Percentiles rank a stretch among this genome's conserved stretches.
Evolutionary conservation across 92 coral and sea anemone genomes (phyloP).

Genomic region (Desmophyllum pertusum): DNA sequence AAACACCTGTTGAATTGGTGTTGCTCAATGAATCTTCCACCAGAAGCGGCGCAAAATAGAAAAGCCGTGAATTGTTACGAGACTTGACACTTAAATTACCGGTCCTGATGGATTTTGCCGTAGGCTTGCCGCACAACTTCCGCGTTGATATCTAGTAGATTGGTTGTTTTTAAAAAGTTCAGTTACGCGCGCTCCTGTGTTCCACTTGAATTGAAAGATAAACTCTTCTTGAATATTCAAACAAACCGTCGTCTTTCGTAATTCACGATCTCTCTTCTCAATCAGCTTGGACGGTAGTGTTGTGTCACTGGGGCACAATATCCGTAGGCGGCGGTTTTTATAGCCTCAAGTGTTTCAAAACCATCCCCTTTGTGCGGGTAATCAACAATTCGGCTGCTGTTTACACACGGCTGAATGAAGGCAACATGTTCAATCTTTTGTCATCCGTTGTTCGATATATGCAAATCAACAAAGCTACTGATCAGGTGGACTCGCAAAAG

Average conservation of each 20-base stretch:
- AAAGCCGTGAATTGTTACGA: neutral
- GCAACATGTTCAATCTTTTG: conserved; percentile 35
- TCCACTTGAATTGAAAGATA: neutral
- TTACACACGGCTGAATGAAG: neutral
- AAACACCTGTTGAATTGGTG: conserved; percentile 40
- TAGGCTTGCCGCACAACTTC: neutral
- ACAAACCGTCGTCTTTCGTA: conserved; percentile 1
- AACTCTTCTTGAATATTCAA: neutral
- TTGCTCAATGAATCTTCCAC: conserved; percentile 39
- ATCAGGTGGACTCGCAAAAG: conserved; percentile 35
- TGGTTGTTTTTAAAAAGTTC: neutral
- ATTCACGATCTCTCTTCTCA: neutral
- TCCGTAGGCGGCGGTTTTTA: conserved; percentile 11
- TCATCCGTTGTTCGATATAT: conserved; percentile 9
- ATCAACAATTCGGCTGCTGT: conserved; percentile 3
- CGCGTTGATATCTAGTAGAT: neutral
- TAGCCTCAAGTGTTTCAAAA: conserved; percentile 11
- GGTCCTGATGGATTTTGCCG: neutral
- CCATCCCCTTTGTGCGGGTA: conserved; percentile 16
- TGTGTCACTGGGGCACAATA: neutral
- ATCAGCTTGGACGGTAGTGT: conserved; percentile 15
- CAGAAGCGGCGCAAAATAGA: conserved; percentile 16
- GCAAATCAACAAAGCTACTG: conserved; percentile 26
- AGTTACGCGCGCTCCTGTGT: neutral
- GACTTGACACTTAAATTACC: neutral